Evolutionary conservation across 2,888 invertebrate species (phyloP), one percentile per base, ranked within the genome.

Genomic region (Mesorhabditis spiculigera): DNA sequence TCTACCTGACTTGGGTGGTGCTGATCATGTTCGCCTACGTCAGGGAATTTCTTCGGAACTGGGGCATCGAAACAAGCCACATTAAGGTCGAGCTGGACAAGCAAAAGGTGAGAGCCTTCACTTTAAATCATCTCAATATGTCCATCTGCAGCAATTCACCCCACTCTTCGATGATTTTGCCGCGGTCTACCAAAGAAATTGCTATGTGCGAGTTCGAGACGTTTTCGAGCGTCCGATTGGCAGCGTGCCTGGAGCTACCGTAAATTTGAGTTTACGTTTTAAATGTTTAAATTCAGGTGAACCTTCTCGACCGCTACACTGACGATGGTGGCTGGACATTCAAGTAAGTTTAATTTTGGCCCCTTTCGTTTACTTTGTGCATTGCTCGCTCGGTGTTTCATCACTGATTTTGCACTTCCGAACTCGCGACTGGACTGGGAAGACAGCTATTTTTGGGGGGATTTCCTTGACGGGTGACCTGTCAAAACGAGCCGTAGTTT

Each of bases 321-420:
- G 89, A 90, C 66, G 96, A 97, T 87, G 91, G 92, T 87, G 93
- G 94, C 76, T 96, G 95, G 95, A 92, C 92, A 68, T 95, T 95
- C 87, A 90, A 93, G 93, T 93, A 50, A 72, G 73, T 68, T 50
- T 63, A 28, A 1, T 28, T 28, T 28, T 28, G 28, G 28, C 28
- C 28, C 28, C 28, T 28, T 28, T 28, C 28, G 13, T 43, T 42
- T 28, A 8, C 42, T 44, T 63, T 61, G 62, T 6, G 10, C 13
- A 8, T 68, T 41, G 43, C 28, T n/a, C 43, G 70, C 67, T 71
- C 28, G 28, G 28, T 28, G 28, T 28, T 28, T 28, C 28, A 28
- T 28, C 28, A 28, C 28, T 28, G 28, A 28, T 28, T 28, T 28
- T 28, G 28, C 28, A 28, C 28, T 28, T 28, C 28, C 28, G 28